Evolutionary conservation across 2,888 invertebrate genomes (phyloP), one percentile per base, ranked within the genome.

Genomic region (Oligia fasciuncula): DNA sequence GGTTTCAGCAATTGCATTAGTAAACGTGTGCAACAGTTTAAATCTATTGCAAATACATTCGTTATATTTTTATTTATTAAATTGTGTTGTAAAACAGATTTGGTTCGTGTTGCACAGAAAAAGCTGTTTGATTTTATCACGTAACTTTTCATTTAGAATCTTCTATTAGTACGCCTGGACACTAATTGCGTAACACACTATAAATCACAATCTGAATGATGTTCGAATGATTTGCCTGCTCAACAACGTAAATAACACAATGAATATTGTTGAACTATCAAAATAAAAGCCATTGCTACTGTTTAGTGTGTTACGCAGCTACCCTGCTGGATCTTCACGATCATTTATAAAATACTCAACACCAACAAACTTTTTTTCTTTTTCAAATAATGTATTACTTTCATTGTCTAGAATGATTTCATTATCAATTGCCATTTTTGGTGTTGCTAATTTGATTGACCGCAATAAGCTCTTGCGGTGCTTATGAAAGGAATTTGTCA

Each of bases 361-460:
- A 29, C 14, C 14, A 19, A 62, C 4, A 40, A 29, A 13, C 0
- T 29, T n/a, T 40, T 14, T 35, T 29, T 49, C 1, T 14, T 62
- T 54, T 65, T 65, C 29, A 51, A 77, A 43, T 65, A 62, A 51
- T 49, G 8, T 77, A 23, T 46, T 23, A 69, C 57, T 66, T 62
- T 62, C 46, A 62, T 17, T 49, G 1, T 57, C 8, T 40, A 23
- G 46, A 68, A 23, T 57, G 57, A 80, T 76, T 80, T 29, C 60
- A 74, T 23, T 82, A 68, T 57, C 46, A 76, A 29, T 29, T 74
- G 35, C 62, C 62, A 62, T 75, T 75, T 74, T 74, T 17, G 23
- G 11, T 76, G 19, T 54, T 49, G 82, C 82, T 82, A 82, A 80
- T 80, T 80, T 49, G 63, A 63, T 57, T 80, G 76, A 68, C 76